Percentiles rank a stretch among this genome's conserved stretches.
Conservation (phyloP, 2,113 vertebrate genomes). For the Phalacrocorax aristotelis region DNA sequence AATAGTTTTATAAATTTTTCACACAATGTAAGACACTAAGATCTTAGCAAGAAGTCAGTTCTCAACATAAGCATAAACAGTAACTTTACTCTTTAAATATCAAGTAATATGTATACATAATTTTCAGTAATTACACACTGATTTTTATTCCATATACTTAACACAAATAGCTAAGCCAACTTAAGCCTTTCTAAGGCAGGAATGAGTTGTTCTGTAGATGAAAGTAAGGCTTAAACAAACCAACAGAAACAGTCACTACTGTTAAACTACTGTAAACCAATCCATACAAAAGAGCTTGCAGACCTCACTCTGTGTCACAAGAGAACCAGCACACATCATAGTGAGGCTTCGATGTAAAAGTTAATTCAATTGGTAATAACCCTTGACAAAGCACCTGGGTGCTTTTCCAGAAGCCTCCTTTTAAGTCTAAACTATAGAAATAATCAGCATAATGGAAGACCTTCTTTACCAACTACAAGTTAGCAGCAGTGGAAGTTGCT, state of each 20-base stretch:
- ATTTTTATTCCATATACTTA: not conserved
- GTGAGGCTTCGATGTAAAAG: not conserved
- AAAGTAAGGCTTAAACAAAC: not conserved
- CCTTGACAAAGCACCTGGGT: not conserved
- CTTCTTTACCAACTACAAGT: not conserved
- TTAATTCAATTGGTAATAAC: not conserved
- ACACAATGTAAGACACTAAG: not conserved
- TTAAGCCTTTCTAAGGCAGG: not conserved
- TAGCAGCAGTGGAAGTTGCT: not conserved
- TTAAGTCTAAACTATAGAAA: not conserved
- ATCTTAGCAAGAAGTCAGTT: not conserved
- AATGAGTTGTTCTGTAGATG: not conserved
- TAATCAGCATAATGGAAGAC: not conserved
- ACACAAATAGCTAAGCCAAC: not conserved
- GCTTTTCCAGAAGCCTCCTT: not conserved
- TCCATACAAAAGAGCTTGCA: not conserved
- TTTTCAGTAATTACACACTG: not conserved
- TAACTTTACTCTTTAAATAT: not conserved
- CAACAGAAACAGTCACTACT: not conserved
- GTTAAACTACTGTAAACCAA: not conserved
- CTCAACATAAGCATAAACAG: not conserved
- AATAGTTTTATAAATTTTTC: not conserved
- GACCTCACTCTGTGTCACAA: accelerated
- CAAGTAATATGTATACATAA: not conserved
- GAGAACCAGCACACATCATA: accelerated